Percentiles rank a stretch among this genome's conserved stretches.
These are phyloP conservation scores for Listronotus oregonensis DNA, from an alignment of 1,140 invertebrate genomes.

Conservation along the genomic window DNA sequence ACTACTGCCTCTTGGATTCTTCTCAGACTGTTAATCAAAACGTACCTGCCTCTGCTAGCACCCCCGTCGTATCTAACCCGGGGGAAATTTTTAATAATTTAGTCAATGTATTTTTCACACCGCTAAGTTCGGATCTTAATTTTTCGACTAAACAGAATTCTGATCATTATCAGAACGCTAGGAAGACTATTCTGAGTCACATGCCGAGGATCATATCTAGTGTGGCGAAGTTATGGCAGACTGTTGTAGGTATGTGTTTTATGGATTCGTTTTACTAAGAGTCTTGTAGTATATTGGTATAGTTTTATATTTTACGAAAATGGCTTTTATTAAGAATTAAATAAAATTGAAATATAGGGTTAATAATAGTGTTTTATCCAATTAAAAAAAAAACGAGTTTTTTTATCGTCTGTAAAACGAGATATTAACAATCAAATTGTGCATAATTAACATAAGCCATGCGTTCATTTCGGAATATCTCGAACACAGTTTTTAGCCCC, in stretches of 20 bases:
- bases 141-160: conserved; percentile 49
- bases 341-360: no score
- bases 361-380: no score
- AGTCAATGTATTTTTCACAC: conserved; percentile 73
- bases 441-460: no score
- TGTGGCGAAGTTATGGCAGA: conserved; percentile 81
- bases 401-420: no score
- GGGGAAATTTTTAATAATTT: conserved; percentile 81
- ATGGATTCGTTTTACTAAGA: no score
- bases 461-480: no score
- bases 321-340: no score
- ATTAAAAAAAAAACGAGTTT: no score
- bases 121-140: conserved; percentile 44
- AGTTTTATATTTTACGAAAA: no score
- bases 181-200: conserved; percentile 76
- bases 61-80: conserved; percentile 59
- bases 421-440: no score
- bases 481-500: no score
- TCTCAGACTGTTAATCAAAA: conserved; percentile 67
- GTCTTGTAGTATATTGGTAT: no score
- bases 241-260: conserved; percentile 55
- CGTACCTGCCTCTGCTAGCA: conserved; percentile 58
- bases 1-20: conserved; percentile 83
- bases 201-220: conserved; percentile 82
- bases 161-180: conserved; percentile 66